Percentiles rank a stretch among this genome's conserved stretches.
Conservation (phyloP, 2,113 vertebrate species). For the Prionailurus bengalensis region DNA sequence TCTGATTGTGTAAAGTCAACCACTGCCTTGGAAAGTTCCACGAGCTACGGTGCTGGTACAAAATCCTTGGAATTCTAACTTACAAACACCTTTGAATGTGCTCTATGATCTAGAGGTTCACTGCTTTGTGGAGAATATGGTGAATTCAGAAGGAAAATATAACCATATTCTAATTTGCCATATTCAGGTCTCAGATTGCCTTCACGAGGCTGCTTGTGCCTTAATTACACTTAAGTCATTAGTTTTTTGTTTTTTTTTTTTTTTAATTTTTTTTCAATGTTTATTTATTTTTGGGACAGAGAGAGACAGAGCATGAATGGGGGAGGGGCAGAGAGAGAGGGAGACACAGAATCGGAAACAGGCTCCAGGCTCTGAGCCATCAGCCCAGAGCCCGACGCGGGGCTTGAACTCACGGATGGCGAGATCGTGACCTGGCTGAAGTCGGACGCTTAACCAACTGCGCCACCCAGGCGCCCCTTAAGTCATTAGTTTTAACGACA, state of each 20-base stretch:
- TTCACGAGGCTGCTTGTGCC: slow-evolving; percentile 47
- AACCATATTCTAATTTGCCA: neutral
- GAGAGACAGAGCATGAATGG: too few relatives aligned
- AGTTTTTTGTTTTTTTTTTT: slow-evolving; percentile 42
- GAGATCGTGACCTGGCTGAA: too few relatives aligned
- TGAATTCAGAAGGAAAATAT: slow-evolving; percentile 19
- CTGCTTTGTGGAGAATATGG: neutral
- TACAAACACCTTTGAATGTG: neutral
- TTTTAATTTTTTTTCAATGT: too few relatives aligned
- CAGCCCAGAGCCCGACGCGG: too few relatives aligned
- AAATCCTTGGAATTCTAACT: neutral
- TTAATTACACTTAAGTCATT: slow-evolving; percentile 74
- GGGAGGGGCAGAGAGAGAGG: too few relatives aligned
- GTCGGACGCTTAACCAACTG: too few relatives aligned
- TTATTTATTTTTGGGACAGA: too few relatives aligned
- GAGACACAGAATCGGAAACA: too few relatives aligned
- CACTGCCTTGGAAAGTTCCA: neutral
- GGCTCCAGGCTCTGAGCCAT: too few relatives aligned
- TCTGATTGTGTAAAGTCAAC: neutral
- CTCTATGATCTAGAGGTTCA: neutral
- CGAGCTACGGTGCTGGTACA: neutral
- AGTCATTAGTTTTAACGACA: slow-evolving; percentile 77
- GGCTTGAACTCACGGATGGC: too few relatives aligned
- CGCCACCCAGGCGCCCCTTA: neutral
- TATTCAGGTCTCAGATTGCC: slow-evolving; percentile 47